Evolutionary conservation across 2,888 invertebrate species (phyloP).

Genomic region (Caradrina clavipalpis): DNA sequence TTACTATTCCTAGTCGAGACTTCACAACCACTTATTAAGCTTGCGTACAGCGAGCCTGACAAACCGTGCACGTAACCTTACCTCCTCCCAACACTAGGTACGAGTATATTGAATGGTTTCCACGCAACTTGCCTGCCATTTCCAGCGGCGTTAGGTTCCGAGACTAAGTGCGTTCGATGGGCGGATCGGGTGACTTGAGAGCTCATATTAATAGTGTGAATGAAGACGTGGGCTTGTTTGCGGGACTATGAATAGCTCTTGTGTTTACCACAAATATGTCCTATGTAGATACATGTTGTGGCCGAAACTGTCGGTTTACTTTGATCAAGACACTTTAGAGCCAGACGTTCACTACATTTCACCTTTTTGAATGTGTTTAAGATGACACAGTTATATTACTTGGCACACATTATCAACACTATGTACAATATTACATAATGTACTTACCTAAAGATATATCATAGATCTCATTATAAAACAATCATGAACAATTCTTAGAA

Average conservation of each 20-base stretch:
- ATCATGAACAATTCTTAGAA: not conserved
- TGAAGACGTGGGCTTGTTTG: conserved; percentile 10
- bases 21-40: not conserved
- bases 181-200: conserved; percentile 17
- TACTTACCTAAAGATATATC: no score
- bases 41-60: not conserved
- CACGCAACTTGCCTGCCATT: conserved; percentile 17
- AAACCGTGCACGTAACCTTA: conserved; percentile 19
- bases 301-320: not conserved
- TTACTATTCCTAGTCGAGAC: not conserved
- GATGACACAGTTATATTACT: no score
- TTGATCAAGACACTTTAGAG: not conserved
- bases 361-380: no score
- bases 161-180: conserved; percentile 45
- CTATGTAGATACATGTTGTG: not conserved
- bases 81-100: not conserved
- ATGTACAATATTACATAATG: not conserved
- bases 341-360: no score
- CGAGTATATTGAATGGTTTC: conserved; percentile 3
- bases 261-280: not conserved
- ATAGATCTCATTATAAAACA: not conserved
- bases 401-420: not conserved
- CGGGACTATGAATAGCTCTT: not conserved
- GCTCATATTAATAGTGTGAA: conserved; percentile 26
- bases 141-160: conserved; percentile 27